Percentiles rank a stretch among this genome's conserved stretches.
phyloP scores from a whole-genome alignment of 2,888 invertebrate species.

The Ferrisia virgata region DNA sequence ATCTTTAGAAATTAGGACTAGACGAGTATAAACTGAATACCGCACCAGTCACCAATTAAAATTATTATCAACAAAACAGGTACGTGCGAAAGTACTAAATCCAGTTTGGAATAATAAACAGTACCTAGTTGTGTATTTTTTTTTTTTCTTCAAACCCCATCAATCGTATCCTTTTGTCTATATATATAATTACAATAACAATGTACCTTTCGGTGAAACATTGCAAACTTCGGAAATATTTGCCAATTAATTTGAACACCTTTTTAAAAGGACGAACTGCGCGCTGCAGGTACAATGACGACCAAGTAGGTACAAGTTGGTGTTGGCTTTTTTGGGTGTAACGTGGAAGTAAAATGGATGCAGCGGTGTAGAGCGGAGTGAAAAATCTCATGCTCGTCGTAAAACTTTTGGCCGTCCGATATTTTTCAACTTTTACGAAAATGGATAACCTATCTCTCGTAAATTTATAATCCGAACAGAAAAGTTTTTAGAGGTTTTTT shows the following conservation, averaged over 20 bases:
- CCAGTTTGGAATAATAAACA: too few relatives aligned
- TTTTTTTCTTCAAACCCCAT: too few relatives aligned
- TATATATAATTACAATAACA: neutral
- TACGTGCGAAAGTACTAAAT: too few relatives aligned
- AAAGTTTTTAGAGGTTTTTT: neutral
- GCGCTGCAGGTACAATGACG: neutral
- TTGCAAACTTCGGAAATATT: neutral
- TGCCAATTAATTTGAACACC: neutral
- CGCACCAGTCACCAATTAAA: too few relatives aligned
- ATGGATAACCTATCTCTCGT: conserved; percentile 12
- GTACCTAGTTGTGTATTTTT: too few relatives aligned
- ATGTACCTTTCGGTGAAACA: neutral
- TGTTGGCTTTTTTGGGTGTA: too few relatives aligned
- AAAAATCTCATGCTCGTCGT: neutral
- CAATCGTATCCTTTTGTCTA: neutral
- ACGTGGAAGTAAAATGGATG: neutral
- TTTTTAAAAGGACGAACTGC: neutral
- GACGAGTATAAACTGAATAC: too few relatives aligned
- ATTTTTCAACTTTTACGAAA: conserved; percentile 5
- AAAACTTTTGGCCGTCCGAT: neutral
- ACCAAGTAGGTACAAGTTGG: too few relatives aligned
- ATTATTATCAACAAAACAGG: too few relatives aligned
- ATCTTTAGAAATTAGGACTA: too few relatives aligned
- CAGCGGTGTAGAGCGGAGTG: neutral
- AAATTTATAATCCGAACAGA: conserved; percentile 23